Conservation (phyloP, 2,113 vertebrate genomes). For the Maylandia zebra region DNA sequence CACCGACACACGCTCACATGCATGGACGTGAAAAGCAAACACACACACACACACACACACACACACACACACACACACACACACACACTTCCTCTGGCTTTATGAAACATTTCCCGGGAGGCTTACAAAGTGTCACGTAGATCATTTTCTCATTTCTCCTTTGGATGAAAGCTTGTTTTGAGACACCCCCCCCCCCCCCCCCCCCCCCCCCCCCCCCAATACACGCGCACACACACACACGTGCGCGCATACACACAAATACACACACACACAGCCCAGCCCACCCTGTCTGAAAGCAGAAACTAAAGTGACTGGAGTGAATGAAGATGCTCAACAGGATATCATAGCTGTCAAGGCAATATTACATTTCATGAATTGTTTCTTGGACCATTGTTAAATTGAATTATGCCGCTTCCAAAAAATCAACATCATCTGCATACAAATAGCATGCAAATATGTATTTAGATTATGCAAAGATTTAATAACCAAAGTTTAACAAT, state of each 20-base stretch:
- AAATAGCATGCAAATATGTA: constrained; percentile 30
- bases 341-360: constrained; percentile 31
- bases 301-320: constrained; percentile 32
- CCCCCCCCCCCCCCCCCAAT: too few species aligned
- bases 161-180: constrained; percentile 45
- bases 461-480: constrained; percentile 9
- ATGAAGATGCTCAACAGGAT: constrained; percentile 38
- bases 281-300: background rate
- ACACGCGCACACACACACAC: background rate
- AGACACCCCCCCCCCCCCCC: background rate
- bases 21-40: background rate
- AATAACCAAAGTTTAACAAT: background rate
- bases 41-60: background rate
- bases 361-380: constrained; percentile 38
- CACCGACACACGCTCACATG: background rate
- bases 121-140: constrained; percentile 32
- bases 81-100: background rate
- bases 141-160: constrained; percentile 62
- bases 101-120: constrained; percentile 51
- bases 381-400: constrained; percentile 25
- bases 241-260: rapidly evolving
- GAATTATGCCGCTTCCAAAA: constrained; percentile 9
- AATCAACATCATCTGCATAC: constrained; percentile 33
- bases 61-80: background rate
- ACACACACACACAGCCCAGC: background rate